phyloP scores from a whole-genome alignment of 2,888 invertebrate genomes.

The Biston betularia region DNA sequence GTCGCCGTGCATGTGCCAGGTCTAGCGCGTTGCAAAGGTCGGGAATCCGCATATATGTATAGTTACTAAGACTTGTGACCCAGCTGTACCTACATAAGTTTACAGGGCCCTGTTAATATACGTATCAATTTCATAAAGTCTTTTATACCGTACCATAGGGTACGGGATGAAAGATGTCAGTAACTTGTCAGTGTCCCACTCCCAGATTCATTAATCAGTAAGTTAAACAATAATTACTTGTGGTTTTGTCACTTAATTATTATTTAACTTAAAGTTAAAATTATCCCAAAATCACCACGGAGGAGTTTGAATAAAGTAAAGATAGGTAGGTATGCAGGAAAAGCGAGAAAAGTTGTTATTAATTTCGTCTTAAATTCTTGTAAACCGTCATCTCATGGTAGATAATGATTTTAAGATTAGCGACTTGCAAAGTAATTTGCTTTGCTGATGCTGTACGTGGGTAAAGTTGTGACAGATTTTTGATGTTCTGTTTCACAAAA shows the following conservation, averaged over 20 bases:
- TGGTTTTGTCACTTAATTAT: neutral
- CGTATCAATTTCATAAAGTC: no score
- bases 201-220: no score
- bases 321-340: conserved; percentile 7
- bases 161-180: no score
- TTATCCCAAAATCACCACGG: neutral
- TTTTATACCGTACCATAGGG: no score
- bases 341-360: conserved; percentile 28
- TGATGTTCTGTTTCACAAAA: conserved; percentile 2
- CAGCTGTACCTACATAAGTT: no score
- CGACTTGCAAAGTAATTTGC: conserved; percentile 35
- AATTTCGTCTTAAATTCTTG: conserved; percentile 42
- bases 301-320: neutral
- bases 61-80: no score
- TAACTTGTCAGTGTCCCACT: no score
- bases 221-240: no score
- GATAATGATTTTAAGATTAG: conserved; percentile 50
- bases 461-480: conserved; percentile 18
- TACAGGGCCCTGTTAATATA: no score
- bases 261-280: neutral
- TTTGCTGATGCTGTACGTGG: conserved; percentile 16
- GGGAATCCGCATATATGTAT: no score
- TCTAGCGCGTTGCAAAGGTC: no score
- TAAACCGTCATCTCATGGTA: conserved; percentile 46
- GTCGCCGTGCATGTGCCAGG: no score